Evolutionary conservation across 2,888 invertebrate species (phyloP), one percentile per base, ranked within the genome.

Genomic region (Phaonia tiefii): DNA sequence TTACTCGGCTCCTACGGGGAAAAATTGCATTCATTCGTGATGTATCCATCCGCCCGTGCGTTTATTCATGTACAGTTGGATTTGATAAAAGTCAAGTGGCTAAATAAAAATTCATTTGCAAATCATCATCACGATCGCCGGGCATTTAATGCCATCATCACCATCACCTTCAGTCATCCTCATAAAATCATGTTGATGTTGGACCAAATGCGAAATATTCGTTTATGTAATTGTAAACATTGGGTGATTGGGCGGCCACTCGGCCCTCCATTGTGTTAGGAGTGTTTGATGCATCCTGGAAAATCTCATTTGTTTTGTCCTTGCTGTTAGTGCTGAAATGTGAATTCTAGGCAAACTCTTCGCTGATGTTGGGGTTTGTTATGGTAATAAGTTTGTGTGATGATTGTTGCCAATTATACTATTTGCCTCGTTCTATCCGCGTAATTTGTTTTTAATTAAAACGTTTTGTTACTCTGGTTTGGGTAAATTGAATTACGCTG

Each of bases 361-460:
- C 42, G 4, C 42, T 22, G 20, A 22, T 20, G 37, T 2, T 60
- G 58, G 67, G 78, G 54, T 75, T 81, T 67, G 81, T 81, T 81
- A 81, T 78, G 81, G 78, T 75, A 69, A 75, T 72, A 78, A 63
- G 72, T 72, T 69, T 78, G 46, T 42, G 15, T 42, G 63, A 7
- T 75, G 71, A 75, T 81, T 78, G 75, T 72, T 75, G 63, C 75
- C 75, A 81, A 75, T 78, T 78, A 81, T 78, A 31, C 31, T 31
- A 78, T 78, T 81, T 78, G 67, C 63, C 63, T 66, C 78, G 74
- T 51, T 78, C 75, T 78, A 70, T 78, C 56, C 81, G 78, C 75
- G 78, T 81, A 81, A 78, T 81, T 81, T 75, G 81, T 70, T 81
- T 81, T 81, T 81, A 81, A 81, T 81, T 81, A 78, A 81, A 81